Evolutionary conservation across 2,797 vertebrate genomes (phyloP).

Genomic region (Emydoidea blandingii): DNA sequence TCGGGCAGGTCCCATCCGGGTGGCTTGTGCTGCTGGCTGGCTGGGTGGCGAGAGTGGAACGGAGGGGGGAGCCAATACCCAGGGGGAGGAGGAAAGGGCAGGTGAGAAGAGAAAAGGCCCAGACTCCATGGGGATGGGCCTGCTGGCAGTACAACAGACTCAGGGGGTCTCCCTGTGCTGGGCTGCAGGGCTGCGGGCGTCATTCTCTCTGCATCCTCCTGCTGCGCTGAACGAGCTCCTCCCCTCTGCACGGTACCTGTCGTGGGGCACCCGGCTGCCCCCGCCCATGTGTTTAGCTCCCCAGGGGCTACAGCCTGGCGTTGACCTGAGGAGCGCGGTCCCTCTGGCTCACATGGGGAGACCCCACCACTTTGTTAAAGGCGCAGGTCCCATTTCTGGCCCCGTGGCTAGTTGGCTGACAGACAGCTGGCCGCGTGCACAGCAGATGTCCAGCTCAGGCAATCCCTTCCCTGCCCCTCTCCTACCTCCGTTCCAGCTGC

Average conservation of each 20-base stretch:
- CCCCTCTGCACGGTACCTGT: not conserved
- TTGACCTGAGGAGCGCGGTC: not conserved
- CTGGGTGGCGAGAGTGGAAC: not conserved
- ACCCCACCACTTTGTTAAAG: not conserved
- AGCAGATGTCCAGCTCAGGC: constrained; percentile 79
- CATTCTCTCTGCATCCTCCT: not conserved
- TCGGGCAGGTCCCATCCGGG: too few relatives aligned
- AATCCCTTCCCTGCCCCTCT: constrained; percentile 41
- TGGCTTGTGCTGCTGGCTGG: not conserved
- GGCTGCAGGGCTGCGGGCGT: not conserved
- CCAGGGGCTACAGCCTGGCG: not conserved
- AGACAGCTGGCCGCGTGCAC: constrained; percentile 36
- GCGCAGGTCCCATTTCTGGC: not conserved
- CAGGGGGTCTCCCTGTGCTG: not conserved
- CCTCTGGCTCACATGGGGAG: not conserved
- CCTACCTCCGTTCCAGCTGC: constrained; percentile 66
- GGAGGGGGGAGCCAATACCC: not conserved
- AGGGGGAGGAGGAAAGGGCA: not conserved
- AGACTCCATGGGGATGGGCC: not conserved
- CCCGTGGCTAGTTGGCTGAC: not conserved
- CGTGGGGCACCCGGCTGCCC: not conserved
- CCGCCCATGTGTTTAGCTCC: not conserved
- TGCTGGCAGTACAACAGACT: not conserved
- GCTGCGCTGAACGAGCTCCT: not conserved
- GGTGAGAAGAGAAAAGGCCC: not conserved